These are phyloP conservation scores for Tachysurus fulvidraco DNA, from an alignment of 2,113 vertebrate genomes.

Conservation along the genomic window DNA sequence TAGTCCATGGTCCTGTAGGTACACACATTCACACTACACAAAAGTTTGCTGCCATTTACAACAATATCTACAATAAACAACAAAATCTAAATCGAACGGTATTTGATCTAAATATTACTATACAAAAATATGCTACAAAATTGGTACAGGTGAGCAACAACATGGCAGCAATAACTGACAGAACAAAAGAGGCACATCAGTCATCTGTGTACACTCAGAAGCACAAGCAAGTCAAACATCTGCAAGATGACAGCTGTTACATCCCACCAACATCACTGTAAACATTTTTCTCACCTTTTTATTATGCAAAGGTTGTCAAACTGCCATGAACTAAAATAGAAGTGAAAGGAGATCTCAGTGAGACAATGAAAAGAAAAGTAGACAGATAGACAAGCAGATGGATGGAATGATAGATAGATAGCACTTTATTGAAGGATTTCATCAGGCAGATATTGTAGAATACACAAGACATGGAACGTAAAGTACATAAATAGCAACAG, in stretches of 20 bases:
- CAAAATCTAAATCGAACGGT: not conserved
- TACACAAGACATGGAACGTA: not conserved
- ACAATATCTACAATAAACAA: not conserved
- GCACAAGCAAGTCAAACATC: conserved; percentile 1
- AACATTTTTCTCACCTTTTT: not conserved
- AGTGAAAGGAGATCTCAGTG: conserved; percentile 14
- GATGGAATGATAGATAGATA: not conserved
- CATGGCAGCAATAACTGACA: not conserved
- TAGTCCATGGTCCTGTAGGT: not conserved
- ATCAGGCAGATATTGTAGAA: not conserved
- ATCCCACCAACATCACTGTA: not conserved
- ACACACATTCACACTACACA: not conserved
- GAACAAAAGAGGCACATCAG: not conserved
- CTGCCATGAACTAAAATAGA: not conserved
- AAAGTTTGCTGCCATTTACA: not conserved
- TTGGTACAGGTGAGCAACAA: not conserved
- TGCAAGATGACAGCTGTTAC: conserved; percentile 2
- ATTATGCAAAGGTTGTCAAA: conserved; percentile 13
- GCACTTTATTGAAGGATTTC: not conserved
- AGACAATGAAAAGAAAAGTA: not conserved
- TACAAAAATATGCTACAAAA: not conserved
- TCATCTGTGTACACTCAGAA: not conserved
- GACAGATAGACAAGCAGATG: not conserved
- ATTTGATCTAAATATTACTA: not conserved
- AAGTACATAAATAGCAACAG: not conserved